phyloP scores from a whole-genome alignment of 2,888 invertebrate genomes.

The Latheticus oryzae region DNA sequence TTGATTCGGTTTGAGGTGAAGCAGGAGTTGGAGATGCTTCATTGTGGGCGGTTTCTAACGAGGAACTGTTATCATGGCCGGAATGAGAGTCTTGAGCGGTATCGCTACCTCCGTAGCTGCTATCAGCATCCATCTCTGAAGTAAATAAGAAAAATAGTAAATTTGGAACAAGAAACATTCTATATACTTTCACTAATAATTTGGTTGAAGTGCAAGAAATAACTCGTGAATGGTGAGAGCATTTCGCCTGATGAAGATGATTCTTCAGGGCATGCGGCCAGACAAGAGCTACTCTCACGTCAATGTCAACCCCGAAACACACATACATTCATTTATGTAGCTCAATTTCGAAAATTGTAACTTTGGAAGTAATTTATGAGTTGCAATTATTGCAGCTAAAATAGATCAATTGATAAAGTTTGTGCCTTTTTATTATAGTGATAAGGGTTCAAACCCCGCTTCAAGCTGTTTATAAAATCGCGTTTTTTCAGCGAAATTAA shows the following conservation, averaged over 20 bases:
- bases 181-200: constrained; percentile 19
- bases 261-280: constrained; percentile 11
- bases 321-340: constrained; percentile 20
- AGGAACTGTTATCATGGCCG: constrained; percentile 54
- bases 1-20: constrained; percentile 43
- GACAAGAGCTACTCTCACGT: constrained; percentile 28
- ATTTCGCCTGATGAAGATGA: constrained; percentile 23
- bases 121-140: constrained; percentile 63
- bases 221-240: constrained; percentile 29
- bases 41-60: constrained; percentile 45
- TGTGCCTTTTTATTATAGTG: too few species aligned
- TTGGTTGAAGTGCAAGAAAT: constrained; percentile 18
- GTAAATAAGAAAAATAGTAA: too few species aligned
- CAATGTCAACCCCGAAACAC: constrained; percentile 39
- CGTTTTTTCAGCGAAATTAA: too few species aligned
- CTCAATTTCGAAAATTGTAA: background rate
- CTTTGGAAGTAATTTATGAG: too few species aligned
- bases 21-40: constrained; percentile 33
- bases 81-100: constrained; percentile 62
- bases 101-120: constrained; percentile 65
- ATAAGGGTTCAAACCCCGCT: too few species aligned
- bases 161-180: too few species aligned
- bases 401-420: too few species aligned
- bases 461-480: too few species aligned
- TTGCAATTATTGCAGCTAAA: too few species aligned